Percentiles rank a stretch among this genome's conserved stretches.
Evolutionary conservation across 35 echinoderm and acorn worm genomes (phyloP).

Genomic region (Stichopus chloronotus): DNA sequence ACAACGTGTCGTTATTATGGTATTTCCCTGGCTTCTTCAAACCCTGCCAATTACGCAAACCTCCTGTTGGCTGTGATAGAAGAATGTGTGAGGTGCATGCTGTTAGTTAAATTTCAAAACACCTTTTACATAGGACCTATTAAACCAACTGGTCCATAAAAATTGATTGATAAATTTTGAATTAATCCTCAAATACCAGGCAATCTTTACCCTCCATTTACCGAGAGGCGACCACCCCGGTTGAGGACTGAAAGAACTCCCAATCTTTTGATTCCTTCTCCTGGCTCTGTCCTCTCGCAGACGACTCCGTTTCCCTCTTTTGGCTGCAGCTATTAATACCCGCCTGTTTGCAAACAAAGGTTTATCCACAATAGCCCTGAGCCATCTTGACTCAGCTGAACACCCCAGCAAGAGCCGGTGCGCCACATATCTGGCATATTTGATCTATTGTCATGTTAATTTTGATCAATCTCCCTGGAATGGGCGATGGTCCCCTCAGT

Average conservation of each 20-base stretch:
- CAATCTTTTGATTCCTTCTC: too few species aligned
- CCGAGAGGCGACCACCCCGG: neutral
- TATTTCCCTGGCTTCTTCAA: too few species aligned
- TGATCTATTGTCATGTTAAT: slow-evolving; percentile 23
- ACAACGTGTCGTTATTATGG: too few species aligned
- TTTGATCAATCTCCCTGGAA: slow-evolving; percentile 9
- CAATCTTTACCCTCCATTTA: neutral
- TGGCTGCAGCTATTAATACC: slow-evolving; percentile 32
- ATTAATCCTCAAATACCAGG: neutral
- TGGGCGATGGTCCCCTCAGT: neutral
- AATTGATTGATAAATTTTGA: neutral
- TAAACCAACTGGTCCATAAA: neutral
- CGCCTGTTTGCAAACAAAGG: slow-evolving; percentile 45
- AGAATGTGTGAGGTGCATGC: neutral
- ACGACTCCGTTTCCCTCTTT: neutral
- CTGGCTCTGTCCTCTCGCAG: neutral
- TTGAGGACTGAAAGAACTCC: neutral
- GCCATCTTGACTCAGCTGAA: slow-evolving; percentile 36
- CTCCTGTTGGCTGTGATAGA: neutral
- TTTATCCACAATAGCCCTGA: slow-evolving; percentile 29
- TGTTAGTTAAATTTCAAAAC: neutral
- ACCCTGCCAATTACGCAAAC: neutral
- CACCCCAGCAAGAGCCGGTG: neutral
- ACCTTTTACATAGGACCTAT: neutral
- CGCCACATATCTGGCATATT: slow-evolving; percentile 15